A percentile compares a stretch with the other conserved stretches of the same genome.
phyloP scores from a whole-genome alignment of 1,140 invertebrate genomes.

The Drosophila tropicalis region DNA sequence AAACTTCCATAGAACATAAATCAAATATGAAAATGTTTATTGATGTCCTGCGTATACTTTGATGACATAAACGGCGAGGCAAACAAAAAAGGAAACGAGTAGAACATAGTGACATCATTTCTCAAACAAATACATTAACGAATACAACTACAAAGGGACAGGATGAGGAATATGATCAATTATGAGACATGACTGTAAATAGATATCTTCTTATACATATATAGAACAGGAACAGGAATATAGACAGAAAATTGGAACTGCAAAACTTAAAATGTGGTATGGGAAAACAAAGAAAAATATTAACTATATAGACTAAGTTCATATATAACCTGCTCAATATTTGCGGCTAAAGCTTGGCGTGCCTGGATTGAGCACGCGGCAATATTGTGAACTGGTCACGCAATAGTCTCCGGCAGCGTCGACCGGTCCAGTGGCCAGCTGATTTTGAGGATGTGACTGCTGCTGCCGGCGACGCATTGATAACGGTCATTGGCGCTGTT shows the following conservation, averaged over 20 bases:
- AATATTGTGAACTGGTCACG: constrained; percentile 83
- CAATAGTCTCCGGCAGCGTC: constrained; percentile 67
- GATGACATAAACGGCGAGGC: constrained; percentile 48
- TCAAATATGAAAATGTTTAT: constrained; percentile 57
- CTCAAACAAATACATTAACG: constrained; percentile 55
- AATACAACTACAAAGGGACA: constrained; percentile 30
- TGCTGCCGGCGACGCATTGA: constrained; percentile 74
- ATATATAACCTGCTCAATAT: constrained; percentile 62
- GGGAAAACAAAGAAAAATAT: constrained; percentile 13
- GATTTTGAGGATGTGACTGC: constrained; percentile 31
- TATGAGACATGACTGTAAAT: constrained; percentile 62
- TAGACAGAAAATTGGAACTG: constrained; percentile 11
- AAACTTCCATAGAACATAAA: constrained; percentile 21
- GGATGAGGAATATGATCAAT: constrained; percentile 47
- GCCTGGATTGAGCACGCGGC: constrained; percentile 80
- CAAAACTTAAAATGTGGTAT: constrained; percentile 24
- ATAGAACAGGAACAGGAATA: not conserved
- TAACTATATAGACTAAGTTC: constrained; percentile 11
- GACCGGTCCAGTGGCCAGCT: constrained; percentile 40
- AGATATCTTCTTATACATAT: constrained; percentile 43
- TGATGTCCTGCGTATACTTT: constrained; percentile 56
- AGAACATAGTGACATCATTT: constrained; percentile 68
- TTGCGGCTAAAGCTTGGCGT: constrained; percentile 75
- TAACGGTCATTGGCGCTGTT: constrained; percentile 77
- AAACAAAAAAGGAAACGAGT: constrained; percentile 29